Conservation (phyloP, 2,797 vertebrate genomes). For the Dendrocincla fuliginosa region DNA sequence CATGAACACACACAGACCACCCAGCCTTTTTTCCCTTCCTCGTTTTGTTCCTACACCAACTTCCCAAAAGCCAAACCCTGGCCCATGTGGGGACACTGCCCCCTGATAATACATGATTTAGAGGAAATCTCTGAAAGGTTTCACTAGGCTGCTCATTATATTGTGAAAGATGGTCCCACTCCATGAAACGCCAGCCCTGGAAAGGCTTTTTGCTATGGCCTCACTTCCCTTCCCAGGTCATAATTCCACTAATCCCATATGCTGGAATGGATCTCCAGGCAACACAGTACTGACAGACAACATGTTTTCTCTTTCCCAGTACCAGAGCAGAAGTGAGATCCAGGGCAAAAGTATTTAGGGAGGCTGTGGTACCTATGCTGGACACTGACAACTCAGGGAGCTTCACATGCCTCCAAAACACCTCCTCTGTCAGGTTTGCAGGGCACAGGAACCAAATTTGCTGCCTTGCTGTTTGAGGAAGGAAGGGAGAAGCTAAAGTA, state of each 20-base stretch:
- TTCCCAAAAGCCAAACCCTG: background rate
- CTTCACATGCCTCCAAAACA: background rate
- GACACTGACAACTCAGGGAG: background rate
- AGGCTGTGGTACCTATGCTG: background rate
- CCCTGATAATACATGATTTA: background rate
- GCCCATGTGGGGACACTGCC: fast-evolving
- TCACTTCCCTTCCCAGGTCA: background rate
- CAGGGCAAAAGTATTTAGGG: background rate
- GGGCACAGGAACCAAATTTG: background rate
- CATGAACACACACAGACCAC: background rate
- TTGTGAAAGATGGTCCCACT: background rate
- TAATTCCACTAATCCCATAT: background rate
- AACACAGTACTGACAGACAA: background rate
- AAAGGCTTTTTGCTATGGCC: background rate
- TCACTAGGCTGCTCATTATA: background rate
- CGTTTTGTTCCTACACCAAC: fast-evolving
- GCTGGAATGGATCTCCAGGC: background rate
- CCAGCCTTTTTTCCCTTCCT: background rate
- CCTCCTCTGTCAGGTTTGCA: background rate
- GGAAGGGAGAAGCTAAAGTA: background rate
- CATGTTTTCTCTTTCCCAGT: background rate
- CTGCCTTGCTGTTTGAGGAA: background rate
- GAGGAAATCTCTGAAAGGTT: background rate
- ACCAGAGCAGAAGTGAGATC: background rate
- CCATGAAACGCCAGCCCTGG: background rate